Percentiles rank a stretch among this genome's conserved stretches.
Evolutionary conservation across 2,113 vertebrate species (phyloP).

Genomic region (Sphaerodactylus townsendi): DNA sequence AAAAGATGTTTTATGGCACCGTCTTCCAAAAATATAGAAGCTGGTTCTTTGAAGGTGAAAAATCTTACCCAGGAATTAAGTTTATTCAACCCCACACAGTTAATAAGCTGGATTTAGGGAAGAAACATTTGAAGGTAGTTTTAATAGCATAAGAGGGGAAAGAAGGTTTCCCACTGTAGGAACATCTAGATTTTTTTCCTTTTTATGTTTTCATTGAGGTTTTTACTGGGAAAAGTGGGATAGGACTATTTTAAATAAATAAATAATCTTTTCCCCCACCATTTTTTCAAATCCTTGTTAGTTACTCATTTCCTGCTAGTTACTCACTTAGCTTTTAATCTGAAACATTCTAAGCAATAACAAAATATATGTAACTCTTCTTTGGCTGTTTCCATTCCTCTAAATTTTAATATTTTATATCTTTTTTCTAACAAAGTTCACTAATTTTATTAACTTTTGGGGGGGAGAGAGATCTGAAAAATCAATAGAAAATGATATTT

Average conservation of each 20-base stretch:
- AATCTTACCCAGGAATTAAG: neutral
- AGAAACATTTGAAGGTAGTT: neutral
- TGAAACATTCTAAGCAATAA: neutral
- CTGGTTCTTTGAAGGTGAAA: neutral
- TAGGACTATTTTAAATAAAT: too few species aligned
- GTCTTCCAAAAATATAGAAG: neutral
- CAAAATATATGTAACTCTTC: too few species aligned
- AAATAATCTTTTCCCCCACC: too few species aligned
- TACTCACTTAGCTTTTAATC: slow-evolving; percentile 8
- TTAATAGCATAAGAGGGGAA: neutral
- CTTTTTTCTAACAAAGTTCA: neutral
- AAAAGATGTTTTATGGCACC: neutral
- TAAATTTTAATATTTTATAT: neutral
- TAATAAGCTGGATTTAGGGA: neutral
- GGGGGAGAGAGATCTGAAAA: neutral
- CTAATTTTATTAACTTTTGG: fast-evolving
- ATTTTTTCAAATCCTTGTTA: neutral
- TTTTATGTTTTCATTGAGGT: slow-evolving; percentile 1
- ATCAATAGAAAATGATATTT: fast-evolving
- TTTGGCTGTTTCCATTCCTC: neutral
- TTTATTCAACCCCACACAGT: neutral
- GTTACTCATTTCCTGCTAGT: too few species aligned
- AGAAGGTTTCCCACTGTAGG: neutral
- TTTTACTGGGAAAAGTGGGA: neutral
- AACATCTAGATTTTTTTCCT: neutral